Conservation (phyloP, 2,888 invertebrate genomes). For the Harpagoxenus sublaevis region DNA sequence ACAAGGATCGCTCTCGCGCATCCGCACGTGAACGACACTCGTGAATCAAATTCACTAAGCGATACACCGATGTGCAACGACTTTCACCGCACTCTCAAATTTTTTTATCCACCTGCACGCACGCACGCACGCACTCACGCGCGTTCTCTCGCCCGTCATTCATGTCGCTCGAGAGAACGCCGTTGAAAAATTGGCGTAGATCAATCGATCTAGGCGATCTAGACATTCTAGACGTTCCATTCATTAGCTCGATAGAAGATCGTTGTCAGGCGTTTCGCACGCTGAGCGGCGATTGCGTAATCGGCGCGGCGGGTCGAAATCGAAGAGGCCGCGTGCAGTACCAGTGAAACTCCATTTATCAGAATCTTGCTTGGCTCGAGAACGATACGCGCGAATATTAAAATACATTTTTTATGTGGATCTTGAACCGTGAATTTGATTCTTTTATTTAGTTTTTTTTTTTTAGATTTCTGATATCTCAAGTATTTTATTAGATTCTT, state of each 20-base stretch:
- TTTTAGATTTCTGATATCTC: not conserved
- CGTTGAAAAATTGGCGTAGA: not conserved
- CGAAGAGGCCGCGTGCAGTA: not conserved
- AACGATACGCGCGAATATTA: not conserved
- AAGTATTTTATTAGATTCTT: not conserved
- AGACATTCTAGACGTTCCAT: not conserved
- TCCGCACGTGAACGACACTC: constrained; percentile 27
- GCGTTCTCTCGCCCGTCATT: constrained; percentile 12
- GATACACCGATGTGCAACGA: not conserved
- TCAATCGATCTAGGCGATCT: not conserved
- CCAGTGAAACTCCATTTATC: constrained; percentile 17
- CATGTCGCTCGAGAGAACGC: not conserved
- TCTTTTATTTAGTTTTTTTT: not conserved
- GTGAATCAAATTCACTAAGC: constrained; percentile 38
- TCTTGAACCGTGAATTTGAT: not conserved
- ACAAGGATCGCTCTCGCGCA: constrained; percentile 19
- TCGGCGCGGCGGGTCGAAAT: not conserved
- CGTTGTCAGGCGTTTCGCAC: not conserved
- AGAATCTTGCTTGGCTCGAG: not conserved
- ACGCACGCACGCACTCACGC: not conserved
- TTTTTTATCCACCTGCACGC: constrained; percentile 7
- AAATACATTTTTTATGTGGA: not conserved
- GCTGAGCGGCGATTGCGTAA: not conserved
- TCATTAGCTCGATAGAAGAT: constrained; percentile 11
- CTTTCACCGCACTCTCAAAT: constrained; percentile 48